phyloP scores from a whole-genome alignment of 2,888 invertebrate genomes.

The Dichetophora obliterata region DNA sequence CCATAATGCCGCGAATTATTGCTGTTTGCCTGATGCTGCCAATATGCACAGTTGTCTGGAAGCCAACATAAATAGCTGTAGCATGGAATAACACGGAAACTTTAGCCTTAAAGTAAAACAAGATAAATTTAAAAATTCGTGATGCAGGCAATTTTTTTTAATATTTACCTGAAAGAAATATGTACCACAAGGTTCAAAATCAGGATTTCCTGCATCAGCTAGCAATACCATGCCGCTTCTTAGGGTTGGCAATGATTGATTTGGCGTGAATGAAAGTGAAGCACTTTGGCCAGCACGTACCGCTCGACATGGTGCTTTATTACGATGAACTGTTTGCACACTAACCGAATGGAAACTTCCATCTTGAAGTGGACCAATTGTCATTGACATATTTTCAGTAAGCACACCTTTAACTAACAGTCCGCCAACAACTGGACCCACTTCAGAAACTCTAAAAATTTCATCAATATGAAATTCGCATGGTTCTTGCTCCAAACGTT shows the following conservation, averaged over 20 bases:
- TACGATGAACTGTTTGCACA: conserved; percentile 89
- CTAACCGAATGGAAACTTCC: conserved; percentile 83
- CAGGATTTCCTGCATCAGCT: conserved; percentile 67
- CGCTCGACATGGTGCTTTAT: conserved; percentile 88
- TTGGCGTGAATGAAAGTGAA: conserved; percentile 76
- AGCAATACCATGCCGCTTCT: conserved; percentile 90
- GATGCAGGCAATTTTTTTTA: neutral
- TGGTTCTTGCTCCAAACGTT: conserved; percentile 79
- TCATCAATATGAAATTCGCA: conserved; percentile 95
- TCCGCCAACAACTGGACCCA: conserved; percentile 88
- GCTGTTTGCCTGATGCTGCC: conserved; percentile 96
- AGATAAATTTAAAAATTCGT: neutral
- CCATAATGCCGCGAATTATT: conserved; percentile 83
- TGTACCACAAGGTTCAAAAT: conserved; percentile 74
- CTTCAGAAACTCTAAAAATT: conserved; percentile 87
- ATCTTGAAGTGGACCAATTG: conserved; percentile 82
- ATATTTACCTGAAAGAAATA: conserved; percentile 74
- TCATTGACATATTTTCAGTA: conserved; percentile 83
- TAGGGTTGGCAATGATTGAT: conserved; percentile 72
- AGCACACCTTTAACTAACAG: conserved; percentile 87
- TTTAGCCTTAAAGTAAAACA: conserved; percentile 78
- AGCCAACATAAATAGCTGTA: conserved; percentile 85
- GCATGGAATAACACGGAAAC: conserved; percentile 91
- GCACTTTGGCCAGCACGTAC: conserved; percentile 94
- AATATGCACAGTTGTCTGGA: conserved; percentile 94